Percentiles rank a stretch among this genome's conserved stretches.
Evolutionary conservation across 2,113 vertebrate genomes (phyloP).

Genomic region (Bubo blakistoni): DNA sequence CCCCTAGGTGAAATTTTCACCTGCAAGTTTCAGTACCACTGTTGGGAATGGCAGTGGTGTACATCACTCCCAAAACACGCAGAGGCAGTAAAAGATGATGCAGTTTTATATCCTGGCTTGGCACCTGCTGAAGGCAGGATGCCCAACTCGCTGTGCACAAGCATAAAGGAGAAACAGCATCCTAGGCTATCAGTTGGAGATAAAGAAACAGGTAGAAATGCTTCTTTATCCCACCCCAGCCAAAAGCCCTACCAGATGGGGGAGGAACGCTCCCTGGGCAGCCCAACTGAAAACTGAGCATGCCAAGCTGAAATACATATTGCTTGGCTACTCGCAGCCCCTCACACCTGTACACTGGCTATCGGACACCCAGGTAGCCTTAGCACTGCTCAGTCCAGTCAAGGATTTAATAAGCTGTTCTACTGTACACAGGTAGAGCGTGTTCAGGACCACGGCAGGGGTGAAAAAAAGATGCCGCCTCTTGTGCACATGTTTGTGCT

Average conservation of each 20-base stretch:
- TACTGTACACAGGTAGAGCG: neutral
- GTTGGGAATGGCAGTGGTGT: neutral
- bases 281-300: neutral
- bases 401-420: neutral
- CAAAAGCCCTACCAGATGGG: neutral
- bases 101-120: neutral
- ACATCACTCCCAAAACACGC: neutral
- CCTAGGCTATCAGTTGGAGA: neutral
- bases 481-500: fast-evolving
- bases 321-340: neutral
- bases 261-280: neutral
- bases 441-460: neutral
- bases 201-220: neutral
- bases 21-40: neutral
- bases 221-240: neutral
- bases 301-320: neutral
- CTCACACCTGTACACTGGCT: neutral
- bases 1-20: neutral
- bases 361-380: neutral
- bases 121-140: neutral
- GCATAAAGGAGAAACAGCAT: neutral
- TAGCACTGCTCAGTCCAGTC: neutral
- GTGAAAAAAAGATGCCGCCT: neutral
- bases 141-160: neutral
- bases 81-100: neutral